phyloP scores from a whole-genome alignment of 2,113 vertebrate species.

The Telmatochromis brachygnathus region DNA sequence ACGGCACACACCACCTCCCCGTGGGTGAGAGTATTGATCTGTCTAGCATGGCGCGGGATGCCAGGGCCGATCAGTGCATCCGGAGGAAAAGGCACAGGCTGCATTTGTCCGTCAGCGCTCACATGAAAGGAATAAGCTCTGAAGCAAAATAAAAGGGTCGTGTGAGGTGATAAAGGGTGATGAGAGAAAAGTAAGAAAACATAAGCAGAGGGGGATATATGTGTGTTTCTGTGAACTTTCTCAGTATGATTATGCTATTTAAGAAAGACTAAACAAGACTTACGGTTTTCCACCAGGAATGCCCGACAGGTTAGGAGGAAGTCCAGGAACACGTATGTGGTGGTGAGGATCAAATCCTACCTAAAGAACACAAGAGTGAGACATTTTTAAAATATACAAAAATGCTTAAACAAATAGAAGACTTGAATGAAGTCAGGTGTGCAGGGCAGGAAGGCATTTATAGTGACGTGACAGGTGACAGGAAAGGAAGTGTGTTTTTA shows the following conservation, averaged over 20 bases:
- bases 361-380: constrained; percentile 43
- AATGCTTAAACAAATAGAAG: neutral
- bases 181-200: neutral
- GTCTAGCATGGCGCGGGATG: constrained; percentile 89
- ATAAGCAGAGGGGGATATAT: neutral
- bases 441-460: neutral
- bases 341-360: constrained; percentile 93
- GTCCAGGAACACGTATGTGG: constrained; percentile 83
- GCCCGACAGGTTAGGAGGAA: constrained; percentile 83
- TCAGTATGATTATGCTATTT: neutral
- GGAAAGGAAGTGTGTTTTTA: neutral
- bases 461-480: neutral
- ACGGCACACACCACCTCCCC: constrained; percentile 94
- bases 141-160: neutral
- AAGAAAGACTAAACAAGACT: constrained; percentile 15
- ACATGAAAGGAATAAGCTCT: constrained; percentile 96
- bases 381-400: neutral
- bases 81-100: constrained; percentile 92
- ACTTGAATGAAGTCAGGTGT: neutral
- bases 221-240: neutral
- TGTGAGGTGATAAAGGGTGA: neutral
- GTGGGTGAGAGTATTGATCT: constrained; percentile 92
- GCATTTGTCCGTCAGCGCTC: constrained; percentile 93
- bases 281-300: constrained; percentile 95
- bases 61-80: constrained; percentile 89